phyloP scores from a whole-genome alignment of 2,888 invertebrate genomes.

The Latheticus oryzae region DNA sequence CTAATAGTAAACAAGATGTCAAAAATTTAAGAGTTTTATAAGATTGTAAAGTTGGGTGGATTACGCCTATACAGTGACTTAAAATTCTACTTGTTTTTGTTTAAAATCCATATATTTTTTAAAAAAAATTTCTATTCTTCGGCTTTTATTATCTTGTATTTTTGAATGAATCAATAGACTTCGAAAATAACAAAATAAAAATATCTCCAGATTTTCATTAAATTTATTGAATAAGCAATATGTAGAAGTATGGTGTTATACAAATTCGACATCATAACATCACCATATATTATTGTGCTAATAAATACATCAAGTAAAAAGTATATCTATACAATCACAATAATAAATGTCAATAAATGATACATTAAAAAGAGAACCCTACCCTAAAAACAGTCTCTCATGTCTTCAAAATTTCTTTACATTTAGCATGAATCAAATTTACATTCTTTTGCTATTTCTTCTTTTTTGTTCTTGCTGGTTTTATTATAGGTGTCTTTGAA shows the following conservation, averaged over 20 bases:
- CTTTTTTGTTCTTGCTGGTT: constrained; percentile 66
- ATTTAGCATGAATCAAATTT: constrained; percentile 54
- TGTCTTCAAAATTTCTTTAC: constrained; percentile 45
- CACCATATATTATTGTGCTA: constrained; percentile 31
- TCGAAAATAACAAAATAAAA: too few relatives aligned
- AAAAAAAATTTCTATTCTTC: too few relatives aligned
- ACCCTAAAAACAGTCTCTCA: constrained; percentile 29
- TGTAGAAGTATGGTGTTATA: constrained; percentile 25
- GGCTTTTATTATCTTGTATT: too few relatives aligned
- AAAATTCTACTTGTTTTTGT: too few relatives aligned
- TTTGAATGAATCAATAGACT: too few relatives aligned
- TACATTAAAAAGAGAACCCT: constrained; percentile 5
- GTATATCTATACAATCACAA: constrained; percentile 32
- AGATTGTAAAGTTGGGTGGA: too few relatives aligned
- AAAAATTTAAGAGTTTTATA: too few relatives aligned
- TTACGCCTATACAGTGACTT: too few relatives aligned
- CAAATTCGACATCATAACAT: constrained; percentile 11
- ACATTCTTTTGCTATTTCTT: constrained; percentile 66
- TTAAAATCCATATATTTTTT: too few relatives aligned
- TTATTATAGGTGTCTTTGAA: constrained; percentile 54
- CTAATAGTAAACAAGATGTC: too few relatives aligned
- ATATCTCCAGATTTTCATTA: too few relatives aligned
- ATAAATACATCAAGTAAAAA: constrained; percentile 7
- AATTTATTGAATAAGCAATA: too few relatives aligned
- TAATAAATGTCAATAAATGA: constrained; percentile 15